These are phyloP conservation scores for Lineus longissimus DNA, from an alignment of 1,140 invertebrate genomes.

Conservation along the genomic window DNA sequence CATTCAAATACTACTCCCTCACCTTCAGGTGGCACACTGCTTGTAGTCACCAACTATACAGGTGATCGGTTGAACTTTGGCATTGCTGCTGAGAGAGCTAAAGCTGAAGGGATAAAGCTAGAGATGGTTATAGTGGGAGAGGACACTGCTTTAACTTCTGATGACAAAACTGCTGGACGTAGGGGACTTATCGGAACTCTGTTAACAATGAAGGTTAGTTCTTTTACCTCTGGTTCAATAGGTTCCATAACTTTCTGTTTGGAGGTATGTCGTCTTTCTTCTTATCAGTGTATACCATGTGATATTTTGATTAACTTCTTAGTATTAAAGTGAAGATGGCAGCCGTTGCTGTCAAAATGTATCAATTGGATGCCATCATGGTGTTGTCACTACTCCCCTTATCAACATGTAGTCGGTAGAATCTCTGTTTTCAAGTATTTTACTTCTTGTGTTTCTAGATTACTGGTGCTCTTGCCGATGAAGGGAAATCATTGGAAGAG, in stretches of 20 bases:
- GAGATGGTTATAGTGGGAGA: constrained; percentile 66
- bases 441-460: constrained; percentile 54
- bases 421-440: no score
- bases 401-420: no score
- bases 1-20: neutral
- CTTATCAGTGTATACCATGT: no score
- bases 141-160: constrained; percentile 62
- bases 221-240: neutral
- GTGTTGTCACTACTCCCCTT: no score
- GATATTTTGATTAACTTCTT: no score
- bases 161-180: constrained; percentile 59
- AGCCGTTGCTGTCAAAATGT: no score
- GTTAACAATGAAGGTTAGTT: constrained; percentile 65
- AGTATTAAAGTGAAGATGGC: no score
- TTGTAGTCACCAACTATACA: constrained; percentile 79
- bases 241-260: no score
- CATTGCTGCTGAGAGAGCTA: constrained; percentile 70
- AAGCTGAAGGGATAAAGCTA: constrained; percentile 61
- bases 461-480: constrained; percentile 68
- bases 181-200: constrained; percentile 71
- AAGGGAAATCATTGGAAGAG: constrained; percentile 59
- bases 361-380: no score
- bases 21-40: constrained; percentile 62
- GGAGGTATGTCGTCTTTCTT: no score
- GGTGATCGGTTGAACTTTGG: constrained; percentile 83